Conservation (phyloP, 2,888 invertebrate genomes). For the Drosophila dives region DNA sequence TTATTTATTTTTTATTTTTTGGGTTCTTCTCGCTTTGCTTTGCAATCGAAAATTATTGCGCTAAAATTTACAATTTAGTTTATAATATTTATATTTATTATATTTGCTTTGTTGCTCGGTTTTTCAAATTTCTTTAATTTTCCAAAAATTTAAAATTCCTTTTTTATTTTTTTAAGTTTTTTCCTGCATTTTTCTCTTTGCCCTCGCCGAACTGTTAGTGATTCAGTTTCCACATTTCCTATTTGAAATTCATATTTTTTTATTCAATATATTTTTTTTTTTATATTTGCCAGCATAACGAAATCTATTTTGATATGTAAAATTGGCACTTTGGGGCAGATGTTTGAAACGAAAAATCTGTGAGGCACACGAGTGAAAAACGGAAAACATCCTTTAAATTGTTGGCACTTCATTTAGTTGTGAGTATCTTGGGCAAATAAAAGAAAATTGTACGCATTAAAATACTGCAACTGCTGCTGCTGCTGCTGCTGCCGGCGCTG, state of each 20-base stretch:
- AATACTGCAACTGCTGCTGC: not conserved
- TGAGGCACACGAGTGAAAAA: not conserved
- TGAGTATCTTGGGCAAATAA: constrained; percentile 45
- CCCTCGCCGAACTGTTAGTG: not conserved
- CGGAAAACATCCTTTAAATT: constrained; percentile 27
- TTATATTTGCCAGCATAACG: not conserved
- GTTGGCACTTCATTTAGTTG: constrained; percentile 42
- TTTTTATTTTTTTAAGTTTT: not conserved
- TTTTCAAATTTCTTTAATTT: not conserved
- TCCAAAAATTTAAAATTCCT: not conserved
- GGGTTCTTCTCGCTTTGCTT: not conserved
- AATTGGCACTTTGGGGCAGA: constrained; percentile 31
- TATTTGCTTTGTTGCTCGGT: not conserved
- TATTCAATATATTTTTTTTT: not conserved
- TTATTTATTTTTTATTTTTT: not conserved
- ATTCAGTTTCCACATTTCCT: constrained; percentile 4
- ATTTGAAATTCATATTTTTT: constrained; percentile 6
- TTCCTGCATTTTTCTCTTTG: not conserved
- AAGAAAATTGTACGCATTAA: constrained; percentile 43
- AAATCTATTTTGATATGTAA: constrained; percentile 25
- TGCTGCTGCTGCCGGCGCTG: not conserved
- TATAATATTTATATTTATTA: not conserved
- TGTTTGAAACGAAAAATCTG: constrained; percentile 26
- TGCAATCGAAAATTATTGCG: not conserved
- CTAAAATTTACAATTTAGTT: not conserved